Evolutionary conservation across 2,113 vertebrate genomes (phyloP).

Genomic region (Cyanistes caeruleus): DNA sequence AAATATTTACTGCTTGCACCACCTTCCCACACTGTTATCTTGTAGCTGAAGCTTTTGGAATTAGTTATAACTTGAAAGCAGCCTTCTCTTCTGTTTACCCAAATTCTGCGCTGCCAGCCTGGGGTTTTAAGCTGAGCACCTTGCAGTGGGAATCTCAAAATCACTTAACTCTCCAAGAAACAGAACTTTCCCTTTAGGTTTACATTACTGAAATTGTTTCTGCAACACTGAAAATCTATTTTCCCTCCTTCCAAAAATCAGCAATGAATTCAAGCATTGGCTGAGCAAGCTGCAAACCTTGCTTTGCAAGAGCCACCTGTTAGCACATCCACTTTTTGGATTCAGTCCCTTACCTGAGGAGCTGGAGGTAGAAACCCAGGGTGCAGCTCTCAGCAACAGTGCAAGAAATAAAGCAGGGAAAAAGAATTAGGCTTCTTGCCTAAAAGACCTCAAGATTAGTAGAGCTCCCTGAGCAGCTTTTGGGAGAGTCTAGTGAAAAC

Average conservation of each 20-base stretch:
- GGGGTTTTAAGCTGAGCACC: neutral
- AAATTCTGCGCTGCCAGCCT: rapidly evolving
- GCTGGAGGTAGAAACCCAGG: neutral
- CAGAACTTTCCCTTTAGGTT: neutral
- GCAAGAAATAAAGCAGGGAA: neutral
- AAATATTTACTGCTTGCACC: neutral
- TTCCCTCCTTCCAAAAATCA: neutral
- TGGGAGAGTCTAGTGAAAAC: neutral
- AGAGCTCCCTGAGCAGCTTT: neutral
- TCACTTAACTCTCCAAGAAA: neutral
- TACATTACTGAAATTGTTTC: neutral
- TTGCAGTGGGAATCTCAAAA: neutral
- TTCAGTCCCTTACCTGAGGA: neutral
- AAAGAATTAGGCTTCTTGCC: neutral
- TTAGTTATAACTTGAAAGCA: neutral
- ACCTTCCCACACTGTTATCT: neutral
- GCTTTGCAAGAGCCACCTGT: neutral
- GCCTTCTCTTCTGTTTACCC: neutral
- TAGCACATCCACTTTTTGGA: neutral
- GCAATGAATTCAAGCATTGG: neutral
- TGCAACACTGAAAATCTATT: neutral
- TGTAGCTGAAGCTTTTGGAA: neutral
- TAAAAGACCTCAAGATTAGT: neutral
- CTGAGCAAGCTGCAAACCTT: neutral
- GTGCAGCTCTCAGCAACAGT: neutral